Base-by-base conservation (phyloP, 2,113 vertebrate species). In the Synchiropus splendidus region DNA sequence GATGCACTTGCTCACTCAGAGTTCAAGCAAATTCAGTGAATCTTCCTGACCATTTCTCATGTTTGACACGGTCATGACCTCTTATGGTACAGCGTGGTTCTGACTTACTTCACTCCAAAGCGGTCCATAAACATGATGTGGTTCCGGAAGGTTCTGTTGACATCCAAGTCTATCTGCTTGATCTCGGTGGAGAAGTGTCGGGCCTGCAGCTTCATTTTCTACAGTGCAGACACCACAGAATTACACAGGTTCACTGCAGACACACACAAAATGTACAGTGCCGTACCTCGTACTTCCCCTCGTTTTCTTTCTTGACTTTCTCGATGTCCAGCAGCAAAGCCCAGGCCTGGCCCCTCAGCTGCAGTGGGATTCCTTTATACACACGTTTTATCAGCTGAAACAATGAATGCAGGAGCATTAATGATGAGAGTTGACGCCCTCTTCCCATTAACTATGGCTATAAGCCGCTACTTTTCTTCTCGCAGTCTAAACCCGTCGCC, bases 71-170 rank as follows among this genome's bases (percentile, higher is more conserved):
- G 21, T 27, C 21, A 27, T n/a, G n/a, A 27, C 21, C 8, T 5
- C 8, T 27, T 4, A 27, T 27, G 21, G 21, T 27, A n/a, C n/a
- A n/a, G n/a, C n/a, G n/a, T n/a, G n/a, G n/a, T 27, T 27, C 8
- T 8, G 16, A 84, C 91, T 81, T 77, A 95, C 91, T 89, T 92
- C 64, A 92, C 88, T 60, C 90, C 91, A 1, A 90, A 95, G 62
- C 92, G 89, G 16, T 94, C 89, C 79, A 83, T 89, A 46, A 95
- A 95, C 91, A 95, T 95, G 71, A 95, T 88, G 70, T 95, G 89
- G 75, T 95, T 94, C 35, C 91, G 85, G 70, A 95, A 95, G 18
- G 92, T 95, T 54, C 92, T 83, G 76, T 95, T 93, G 40, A 94
- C 87, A 0, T 95, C 92, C 41, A 95, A 51, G 54, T 95, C 92